phyloP scores from a whole-genome alignment of 1,140 invertebrate genomes.

The Solenopsis fugax region DNA sequence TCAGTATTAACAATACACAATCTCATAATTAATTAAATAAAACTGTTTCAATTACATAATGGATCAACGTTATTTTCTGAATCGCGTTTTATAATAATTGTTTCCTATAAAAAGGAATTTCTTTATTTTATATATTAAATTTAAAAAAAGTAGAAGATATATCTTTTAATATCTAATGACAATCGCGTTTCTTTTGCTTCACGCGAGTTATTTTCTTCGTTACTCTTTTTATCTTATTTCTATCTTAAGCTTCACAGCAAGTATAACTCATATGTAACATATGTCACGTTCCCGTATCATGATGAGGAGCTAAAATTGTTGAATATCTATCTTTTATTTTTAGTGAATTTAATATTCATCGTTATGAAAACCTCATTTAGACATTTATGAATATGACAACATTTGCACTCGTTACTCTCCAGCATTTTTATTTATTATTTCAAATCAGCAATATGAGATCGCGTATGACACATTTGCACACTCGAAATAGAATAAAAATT shows the following conservation, averaged over 20 bases:
- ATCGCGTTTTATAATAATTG: not conserved
- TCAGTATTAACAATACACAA: slow-evolving; percentile 27
- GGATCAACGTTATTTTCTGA: not conserved
- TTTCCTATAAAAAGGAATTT: not conserved
- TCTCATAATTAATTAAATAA: slow-evolving; percentile 28
- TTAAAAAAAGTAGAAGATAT: not conserved
- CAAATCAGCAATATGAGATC: not conserved
- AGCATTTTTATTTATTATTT: slow-evolving; percentile 10
- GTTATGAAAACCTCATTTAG: not conserved
- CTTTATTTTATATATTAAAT: not conserved
- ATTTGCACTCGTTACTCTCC: not conserved
- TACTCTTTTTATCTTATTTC: slow-evolving; percentile 45
- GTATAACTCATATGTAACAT: slow-evolving; percentile 64
- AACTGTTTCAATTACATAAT: slow-evolving; percentile 1
- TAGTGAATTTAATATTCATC: not conserved
- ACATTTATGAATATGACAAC: not conserved
- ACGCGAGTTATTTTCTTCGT: slow-evolving; percentile 2
- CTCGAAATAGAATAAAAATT: not conserved
- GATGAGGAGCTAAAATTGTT: slow-evolving; percentile 49
- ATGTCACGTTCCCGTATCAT: slow-evolving; percentile 27
- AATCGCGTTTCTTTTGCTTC: not conserved
- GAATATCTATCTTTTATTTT: slow-evolving; percentile 8
- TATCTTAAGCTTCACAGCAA: slow-evolving; percentile 30
- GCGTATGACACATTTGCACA: not conserved
- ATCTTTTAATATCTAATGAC: slow-evolving; percentile 43